These are phyloP conservation scores for Nomada fabriciana DNA, from an alignment of 2,888 invertebrate species.

Conservation along the genomic window DNA sequence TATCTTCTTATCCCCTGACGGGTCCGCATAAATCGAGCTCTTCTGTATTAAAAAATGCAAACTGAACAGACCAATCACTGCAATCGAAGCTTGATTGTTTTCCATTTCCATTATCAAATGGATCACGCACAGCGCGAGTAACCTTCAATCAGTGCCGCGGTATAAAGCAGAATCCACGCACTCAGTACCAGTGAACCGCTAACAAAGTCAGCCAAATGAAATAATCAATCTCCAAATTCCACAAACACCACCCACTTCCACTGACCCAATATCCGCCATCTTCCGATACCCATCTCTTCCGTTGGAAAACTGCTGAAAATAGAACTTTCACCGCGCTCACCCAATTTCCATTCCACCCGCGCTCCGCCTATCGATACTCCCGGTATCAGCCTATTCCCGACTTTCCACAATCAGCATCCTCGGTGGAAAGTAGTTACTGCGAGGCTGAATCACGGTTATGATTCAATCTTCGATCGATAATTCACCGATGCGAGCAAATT, in stretches of 20 bases:
- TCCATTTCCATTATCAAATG: background rate
- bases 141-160: background rate
- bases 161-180: background rate
- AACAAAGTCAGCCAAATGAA: background rate
- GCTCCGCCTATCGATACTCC: background rate
- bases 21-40: no score
- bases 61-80: background rate
- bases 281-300: background rate
- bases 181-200: background rate
- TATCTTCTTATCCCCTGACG: no score
- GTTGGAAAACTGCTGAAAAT: conserved; percentile 1
- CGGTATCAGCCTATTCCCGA: background rate
- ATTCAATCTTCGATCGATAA: background rate
- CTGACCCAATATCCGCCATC: no score
- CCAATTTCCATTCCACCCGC: background rate
- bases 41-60: background rate
- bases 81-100: background rate
- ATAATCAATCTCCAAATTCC: conserved; percentile 12
- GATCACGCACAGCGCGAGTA: background rate
- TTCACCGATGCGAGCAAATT: background rate
- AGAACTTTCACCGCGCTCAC: background rate
- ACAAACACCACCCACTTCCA: conserved; percentile 9
- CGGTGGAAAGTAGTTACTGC: background rate
- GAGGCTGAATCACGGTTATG: background rate
- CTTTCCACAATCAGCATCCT: background rate